These are phyloP conservation scores for Metalampra italica DNA, from an alignment of 2,888 invertebrate genomes.

Conservation along the genomic window DNA sequence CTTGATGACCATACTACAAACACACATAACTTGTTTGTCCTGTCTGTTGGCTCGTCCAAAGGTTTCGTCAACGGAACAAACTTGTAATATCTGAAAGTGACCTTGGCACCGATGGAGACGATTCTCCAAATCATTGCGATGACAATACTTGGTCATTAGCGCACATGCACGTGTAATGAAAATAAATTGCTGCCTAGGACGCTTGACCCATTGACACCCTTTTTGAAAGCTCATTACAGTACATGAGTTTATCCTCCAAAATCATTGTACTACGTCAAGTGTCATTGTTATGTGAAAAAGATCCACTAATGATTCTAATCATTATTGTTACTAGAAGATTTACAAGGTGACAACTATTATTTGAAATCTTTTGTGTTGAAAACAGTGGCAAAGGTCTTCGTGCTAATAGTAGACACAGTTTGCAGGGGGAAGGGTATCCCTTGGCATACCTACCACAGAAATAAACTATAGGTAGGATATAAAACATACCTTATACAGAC, in stretches of 20 bases:
- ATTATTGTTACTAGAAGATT: not conserved
- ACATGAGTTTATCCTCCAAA: constrained; percentile 1
- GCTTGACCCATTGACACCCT: constrained; percentile 8
- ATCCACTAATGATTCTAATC: not conserved
- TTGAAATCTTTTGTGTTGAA: too few species aligned
- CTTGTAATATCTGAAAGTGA: constrained; percentile 16
- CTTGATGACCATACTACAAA: not conserved
- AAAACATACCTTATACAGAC: not conserved
- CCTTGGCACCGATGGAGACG: constrained; percentile 34
- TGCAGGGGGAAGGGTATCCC: not conserved
- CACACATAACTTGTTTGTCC: constrained; percentile 7
- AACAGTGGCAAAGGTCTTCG: not conserved
- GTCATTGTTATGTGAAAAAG: not conserved
- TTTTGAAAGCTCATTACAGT: constrained; percentile 1
- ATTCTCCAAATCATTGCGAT: constrained; percentile 2
- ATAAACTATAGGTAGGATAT: not conserved
- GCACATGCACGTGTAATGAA: constrained; percentile 1
- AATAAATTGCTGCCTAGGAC: constrained; percentile 2
- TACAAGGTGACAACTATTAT: not conserved
- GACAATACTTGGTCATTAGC: not conserved
- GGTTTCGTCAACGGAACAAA: constrained; percentile 32
- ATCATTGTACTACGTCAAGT: not conserved
- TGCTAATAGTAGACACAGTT: not conserved
- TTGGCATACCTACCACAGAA: too few species aligned
- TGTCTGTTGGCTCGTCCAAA: constrained; percentile 5